phyloP scores from a whole-genome alignment of 2,797 vertebrate genomes.

The Schizothorax lantsangensis region DNA sequence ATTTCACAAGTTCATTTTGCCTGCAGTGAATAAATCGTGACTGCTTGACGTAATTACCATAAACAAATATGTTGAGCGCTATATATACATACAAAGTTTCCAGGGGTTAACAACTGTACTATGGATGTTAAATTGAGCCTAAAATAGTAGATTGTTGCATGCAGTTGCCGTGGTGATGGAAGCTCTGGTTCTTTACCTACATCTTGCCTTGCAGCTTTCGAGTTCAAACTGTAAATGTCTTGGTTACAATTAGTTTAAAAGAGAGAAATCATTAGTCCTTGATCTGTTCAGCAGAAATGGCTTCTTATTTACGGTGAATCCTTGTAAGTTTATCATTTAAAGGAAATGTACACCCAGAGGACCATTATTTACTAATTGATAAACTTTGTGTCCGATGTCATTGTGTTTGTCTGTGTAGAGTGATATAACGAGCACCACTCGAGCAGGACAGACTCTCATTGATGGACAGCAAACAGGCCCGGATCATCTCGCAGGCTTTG shows the following conservation, averaged over 20 bases:
- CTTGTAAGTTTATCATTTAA: not conserved
- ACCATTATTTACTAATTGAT: not conserved
- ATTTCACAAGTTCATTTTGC: not conserved
- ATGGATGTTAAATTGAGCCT: constrained; percentile 82
- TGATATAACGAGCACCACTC: constrained; percentile 87
- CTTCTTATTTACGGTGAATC: not conserved
- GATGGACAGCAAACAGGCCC: constrained; percentile 95
- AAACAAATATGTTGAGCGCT: constrained; percentile 78
- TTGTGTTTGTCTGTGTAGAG: constrained; percentile 75
- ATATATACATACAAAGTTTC: constrained; percentile 72
- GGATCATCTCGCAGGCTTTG: constrained; percentile 89
- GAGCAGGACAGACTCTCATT: constrained; percentile 86
- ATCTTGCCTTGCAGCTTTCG: constrained; percentile 23
- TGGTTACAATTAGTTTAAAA: not conserved
- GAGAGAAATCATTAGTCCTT: not conserved
- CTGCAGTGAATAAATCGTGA: constrained; percentile 16
- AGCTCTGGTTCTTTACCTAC: constrained; percentile 65
- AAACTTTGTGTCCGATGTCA: not conserved
- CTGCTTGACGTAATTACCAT: constrained; percentile 73
- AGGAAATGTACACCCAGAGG: not conserved
- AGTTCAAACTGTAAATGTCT: constrained; percentile 31
- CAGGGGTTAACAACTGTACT: constrained; percentile 80
- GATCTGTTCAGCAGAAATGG: not conserved
- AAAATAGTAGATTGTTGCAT: constrained; percentile 78
- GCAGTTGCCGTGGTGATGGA: constrained; percentile 81